Evolutionary conservation across 2,888 invertebrate genomes (phyloP), one percentile per base, ranked within the genome.

Genomic region (Hypolimnas misippus): DNA sequence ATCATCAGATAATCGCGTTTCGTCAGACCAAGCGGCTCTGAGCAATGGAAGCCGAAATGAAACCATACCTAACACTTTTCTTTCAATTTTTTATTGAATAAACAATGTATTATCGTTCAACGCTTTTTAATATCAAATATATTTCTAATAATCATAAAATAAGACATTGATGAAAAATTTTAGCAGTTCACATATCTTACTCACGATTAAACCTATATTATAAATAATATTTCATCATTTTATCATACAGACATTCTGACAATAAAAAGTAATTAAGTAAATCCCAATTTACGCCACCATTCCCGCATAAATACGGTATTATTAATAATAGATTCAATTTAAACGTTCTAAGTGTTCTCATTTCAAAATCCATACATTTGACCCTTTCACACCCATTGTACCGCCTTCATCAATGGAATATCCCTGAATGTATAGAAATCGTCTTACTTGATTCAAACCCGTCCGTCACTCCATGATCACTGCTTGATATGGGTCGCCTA

Each of bases 381-480:
- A n/a, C 21, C 46, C 46, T 46, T 46, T 46, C 46, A 21, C 19
- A 46, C 46, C 21, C 21, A 21, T 46, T 46, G 44, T 46, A 21
- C 21, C 21, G 44, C 44, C 19, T 6, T 44, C 42, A 19, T 46
- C 46, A 21, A 6, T 19, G 17, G 17, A 42, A 42, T 16, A 42
- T 42, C 42, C 42, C 16, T 42, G 17, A 42, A 46, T 7, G 46
- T 25, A 25, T 46, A 21, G 46, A 46, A 16, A 25, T 40, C n/a
- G 38, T 21, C 19, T 33, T 29, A 62, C 44, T 46, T 21, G 29
- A 55, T 46, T 55, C 38, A 17, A 58, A 60, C 52, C 40, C 44
- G 44, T 57, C 66, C 51, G 63, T 66, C 63, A 63, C 61, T 61
- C 33, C 50, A 55, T 58, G 65, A 65, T 55, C 65, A 58, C 66